Evolutionary conservation across 2,797 vertebrate species (phyloP), one percentile per base, ranked within the genome.

Genomic region (Rhinatrema bivittatum): DNA sequence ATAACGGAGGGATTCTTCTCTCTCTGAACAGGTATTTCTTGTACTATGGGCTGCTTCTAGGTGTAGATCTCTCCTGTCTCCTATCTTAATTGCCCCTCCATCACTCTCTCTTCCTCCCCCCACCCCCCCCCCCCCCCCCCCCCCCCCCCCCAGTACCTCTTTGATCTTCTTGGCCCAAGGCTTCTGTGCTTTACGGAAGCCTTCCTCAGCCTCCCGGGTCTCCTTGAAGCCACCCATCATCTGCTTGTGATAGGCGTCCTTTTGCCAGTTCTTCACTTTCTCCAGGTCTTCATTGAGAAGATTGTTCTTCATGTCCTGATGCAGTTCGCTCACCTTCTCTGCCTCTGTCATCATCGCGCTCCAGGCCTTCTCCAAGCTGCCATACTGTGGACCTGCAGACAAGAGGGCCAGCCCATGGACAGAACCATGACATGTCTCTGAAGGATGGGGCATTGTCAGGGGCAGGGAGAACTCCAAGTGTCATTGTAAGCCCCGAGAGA

Each of bases 201-300:
- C 92, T 1, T 98, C 95, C 0, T 98, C 95, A 3, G 94, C 88
- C 56, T 98, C 95, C 76, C 94, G 98, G 73, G 91, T 90, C 72
- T 98, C 94, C 71, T 96, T 98, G 84, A 97, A 98, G 58, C 95
- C 88, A 3, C 95, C 95, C 81, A 98, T 98, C 82, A 98, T 97
- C 79, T 98, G 95, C 57, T 98, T 98, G 84, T 98, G 95, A 76
- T 93, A 98, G 16, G 82, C 82, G 0, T 98, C 95, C 62, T 98
- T 98, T 81, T 98, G 95, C 95, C 95, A 98, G 80, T 95, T 97
- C 83, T 94, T 95, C 62, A 98, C 89, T 69, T 97, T 98, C 76
- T 98, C 95, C 1, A 97, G 87, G 74, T 95, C 95, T 0, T 91
- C 87, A 0, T 79, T 91, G 40, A 94, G 65, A 59, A 98, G 78